Evolutionary conservation across 2,797 vertebrate genomes (phyloP), one percentile per base, ranked within the genome.

Genomic region (Rhodeus uyekii): DNA sequence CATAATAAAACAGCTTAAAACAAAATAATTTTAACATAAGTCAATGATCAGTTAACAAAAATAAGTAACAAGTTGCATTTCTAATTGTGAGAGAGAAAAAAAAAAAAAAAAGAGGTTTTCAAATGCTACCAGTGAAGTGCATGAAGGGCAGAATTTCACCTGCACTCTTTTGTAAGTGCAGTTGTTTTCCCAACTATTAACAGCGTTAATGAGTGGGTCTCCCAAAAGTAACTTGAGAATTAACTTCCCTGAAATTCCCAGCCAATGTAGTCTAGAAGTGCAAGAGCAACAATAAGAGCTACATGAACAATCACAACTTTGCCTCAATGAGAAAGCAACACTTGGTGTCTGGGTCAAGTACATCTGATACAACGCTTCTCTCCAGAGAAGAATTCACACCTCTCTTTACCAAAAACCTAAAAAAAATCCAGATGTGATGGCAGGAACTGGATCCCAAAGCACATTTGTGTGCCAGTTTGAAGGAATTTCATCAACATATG

Each of bases 371-470:
- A 8, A 24, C 13, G 46, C 58, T 83, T 50, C 71, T 76, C 75
- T 50, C 55, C 27, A 74, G 64, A 85, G 81, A 78, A 82, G 69
- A 76, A 34, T 87, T 85, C 60, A 81, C 69, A 81, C 75, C 75
- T 83, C 80, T 67, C 76, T 69, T 4, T 19, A 27, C 39, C 24
- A 63, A 83, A 64, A 53, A 80, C 78, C 81, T 76, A 69, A 83
- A 79, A 9, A 39, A 80, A 72, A 83, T 82, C 76, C 82, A 83
- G 87, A 85, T 85, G 87, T 76, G 48, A 67, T 9, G 36, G 36
- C 27, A 65, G 24, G 12, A 39, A 16, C 27, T 55, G 53, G 2
- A 18, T 76, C 42, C 75, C 46, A 55, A 65, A 24, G 36, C 8
- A 16, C 36, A 10, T 3, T 18, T 6, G 19, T 36, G 50, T 1